phyloP scores from a whole-genome alignment of 2,113 vertebrate genomes.

The Callipepla californica region DNA sequence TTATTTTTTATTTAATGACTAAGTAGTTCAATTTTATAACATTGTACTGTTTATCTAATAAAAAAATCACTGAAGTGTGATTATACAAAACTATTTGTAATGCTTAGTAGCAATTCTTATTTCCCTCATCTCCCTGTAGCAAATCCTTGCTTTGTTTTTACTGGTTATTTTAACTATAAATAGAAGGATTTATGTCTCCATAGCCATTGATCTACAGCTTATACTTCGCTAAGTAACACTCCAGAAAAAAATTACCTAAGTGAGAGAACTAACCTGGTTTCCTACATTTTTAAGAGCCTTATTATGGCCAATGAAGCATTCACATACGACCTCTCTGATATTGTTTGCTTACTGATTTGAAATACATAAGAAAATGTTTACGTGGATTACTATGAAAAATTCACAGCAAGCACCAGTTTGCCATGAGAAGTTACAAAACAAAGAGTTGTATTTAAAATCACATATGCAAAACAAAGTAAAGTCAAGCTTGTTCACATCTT shows the following conservation, averaged over 20 bases:
- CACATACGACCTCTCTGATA: not conserved
- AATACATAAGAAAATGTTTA: not conserved
- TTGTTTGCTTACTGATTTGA: not conserved
- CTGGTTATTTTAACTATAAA: not conserved
- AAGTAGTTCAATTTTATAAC: not conserved
- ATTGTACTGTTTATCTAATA: conserved; percentile 8
- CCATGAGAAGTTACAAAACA: not conserved
- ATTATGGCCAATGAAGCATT: not conserved
- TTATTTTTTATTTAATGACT: conserved; percentile 6
- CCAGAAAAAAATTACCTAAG: not conserved
- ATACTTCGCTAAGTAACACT: not conserved
- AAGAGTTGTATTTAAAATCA: not conserved
- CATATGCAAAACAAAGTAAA: not conserved
- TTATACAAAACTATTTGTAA: not conserved
- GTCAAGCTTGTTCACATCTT: not conserved
- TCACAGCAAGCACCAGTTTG: not conserved
- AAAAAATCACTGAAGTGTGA: not conserved
- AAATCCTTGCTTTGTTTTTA: not conserved
- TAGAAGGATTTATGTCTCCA: not conserved
- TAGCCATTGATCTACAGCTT: not conserved
- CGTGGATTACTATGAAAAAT: not conserved
- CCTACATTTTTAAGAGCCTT: not conserved
- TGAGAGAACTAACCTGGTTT: not conserved
- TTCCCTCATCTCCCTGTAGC: not conserved
- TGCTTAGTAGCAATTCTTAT: not conserved